Percentiles rank a stretch among this genome's conserved stretches.
phyloP scores from a whole-genome alignment of 2,797 vertebrate species.

The Carapus acus region DNA sequence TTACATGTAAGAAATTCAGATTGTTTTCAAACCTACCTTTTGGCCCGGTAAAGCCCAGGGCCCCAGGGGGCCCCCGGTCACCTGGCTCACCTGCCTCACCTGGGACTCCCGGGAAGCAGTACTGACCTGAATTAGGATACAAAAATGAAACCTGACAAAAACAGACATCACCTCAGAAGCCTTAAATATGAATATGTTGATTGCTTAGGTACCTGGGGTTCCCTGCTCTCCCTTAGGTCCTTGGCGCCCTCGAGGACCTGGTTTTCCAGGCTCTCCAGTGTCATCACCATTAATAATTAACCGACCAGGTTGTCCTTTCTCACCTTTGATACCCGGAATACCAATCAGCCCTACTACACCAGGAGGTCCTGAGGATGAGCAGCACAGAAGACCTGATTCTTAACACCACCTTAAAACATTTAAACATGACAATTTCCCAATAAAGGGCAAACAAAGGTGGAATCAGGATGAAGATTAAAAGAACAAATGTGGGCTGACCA shows the following conservation, averaged over 20 bases:
- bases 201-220: slow-evolving; percentile 44
- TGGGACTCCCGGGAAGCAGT: slow-evolving; percentile 54
- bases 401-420: neutral
- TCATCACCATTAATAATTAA: neutral
- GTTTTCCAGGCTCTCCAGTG: slow-evolving; percentile 59
- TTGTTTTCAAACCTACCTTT: slow-evolving; percentile 53
- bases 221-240: slow-evolving; percentile 65
- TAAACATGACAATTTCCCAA: too few species aligned
- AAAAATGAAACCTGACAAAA: neutral
- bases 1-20: too few species aligned
- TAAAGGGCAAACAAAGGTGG: too few species aligned
- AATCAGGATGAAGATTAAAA: neutral
- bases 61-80: slow-evolving; percentile 48
- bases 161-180: neutral
- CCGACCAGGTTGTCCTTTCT: slow-evolving; percentile 55
- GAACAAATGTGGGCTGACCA: slow-evolving; percentile 46
- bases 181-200: neutral
- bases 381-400: neutral
- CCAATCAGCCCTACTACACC: slow-evolving; percentile 49
- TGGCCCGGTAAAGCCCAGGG: slow-evolving; percentile 45
- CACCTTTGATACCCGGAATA: slow-evolving; percentile 46
- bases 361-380: slow-evolving; percentile 34
- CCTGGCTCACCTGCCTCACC: slow-evolving; percentile 59
- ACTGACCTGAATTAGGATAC: slow-evolving; percentile 51
- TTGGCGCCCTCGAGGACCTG: slow-evolving; percentile 42